Evolutionary conservation across 1,140 invertebrate species (phyloP), one percentile per base, ranked within the genome.

Genomic region (Argopecten irradians): DNA sequence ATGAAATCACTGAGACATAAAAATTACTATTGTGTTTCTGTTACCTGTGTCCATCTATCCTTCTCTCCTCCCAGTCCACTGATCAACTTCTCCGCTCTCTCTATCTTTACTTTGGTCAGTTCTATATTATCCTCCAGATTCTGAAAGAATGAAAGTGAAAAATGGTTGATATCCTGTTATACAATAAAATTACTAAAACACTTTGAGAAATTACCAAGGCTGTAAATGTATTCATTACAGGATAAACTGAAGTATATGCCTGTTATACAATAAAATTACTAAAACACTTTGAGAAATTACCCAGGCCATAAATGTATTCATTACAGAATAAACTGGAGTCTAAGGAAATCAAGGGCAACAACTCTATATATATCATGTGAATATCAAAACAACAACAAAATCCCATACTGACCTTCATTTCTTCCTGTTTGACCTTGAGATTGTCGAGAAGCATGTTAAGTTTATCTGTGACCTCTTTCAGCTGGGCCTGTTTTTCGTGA

Each of bases 41-140:
- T 84, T 88, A 95, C 94, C 92, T 94, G 92, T 85, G 94, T 95
- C 95, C 95, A 96, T 90, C 95, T 93, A 46, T 93, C 93, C 87
- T 95, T 95, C 91, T 96, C 95, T 46, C 95, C 95, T 71, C 95
- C 94, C 28, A 96, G 92, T 32, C 95, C 95, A 92, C 93, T 95
- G 55, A 95, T 95, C 71, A 96, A 89, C 83, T 95, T 95, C 35
- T 95, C 93, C 39, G 95, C 95, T 90, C 95, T 91, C 34, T 93
- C 93, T 86, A 96, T 95, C 89, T 95, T 96, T 13, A 95, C 91
- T 88, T 95, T 95, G 7, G 94, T 95, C 82, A 96, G 85, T 85
- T 94, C 93, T 86, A 95, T 95, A 90, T 95, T 95, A 85, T 94
- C 92, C 89, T 96, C 95, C 83, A 96, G 90, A 86, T 94, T 94